Evolutionary conservation across 2,797 vertebrate species (phyloP), one percentile per base, ranked within the genome.

Genomic region (Melopsittacus undulatus): DNA sequence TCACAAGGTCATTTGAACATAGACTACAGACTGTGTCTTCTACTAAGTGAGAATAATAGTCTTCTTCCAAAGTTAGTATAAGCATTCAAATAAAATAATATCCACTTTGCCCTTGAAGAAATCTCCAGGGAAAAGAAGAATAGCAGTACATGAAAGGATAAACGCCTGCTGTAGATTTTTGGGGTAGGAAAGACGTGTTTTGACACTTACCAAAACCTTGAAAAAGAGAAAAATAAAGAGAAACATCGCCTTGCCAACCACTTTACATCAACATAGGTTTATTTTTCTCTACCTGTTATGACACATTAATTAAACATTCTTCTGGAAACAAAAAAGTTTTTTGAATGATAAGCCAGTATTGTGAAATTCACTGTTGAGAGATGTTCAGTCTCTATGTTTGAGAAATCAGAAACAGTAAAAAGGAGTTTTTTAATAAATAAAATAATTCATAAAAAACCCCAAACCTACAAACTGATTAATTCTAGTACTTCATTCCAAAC

Each of bases 221-320:
- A 80, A 56, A 22, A 56, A 14, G 20, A n/a, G 21, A 56, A 56
- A 56, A 73, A 83, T 20, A 70, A 52, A 74, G 48, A 48, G 24
- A 3, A 84, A 89, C 92, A 70, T 5, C 0, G 5, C 9, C 32
- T 76, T 48, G 76, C 23, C 13, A 83, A 83, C 42, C 83, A n/a
- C 26, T 87, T 93, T 95, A 70, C 16, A 85, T 91, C 18, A 83
- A 56, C 12, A 85, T 78, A 62, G 11, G 22, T 46, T 76, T 89
- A 59, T 36, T 97, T 97, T 97, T 94, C 98, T 98, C 97, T 97
- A 97, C 96, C 96, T 97, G 92, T 94, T 95, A 95, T 89, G 95
- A 95, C 92, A 21, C 84, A 96, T 98, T 98, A 99, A 98, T 98
- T 98, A 98, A 98, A 98, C 95, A 97, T 97, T 98, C 98, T 94